Conservation (phyloP, 2,888 invertebrate genomes). For the Prosapia bicincta region DNA sequence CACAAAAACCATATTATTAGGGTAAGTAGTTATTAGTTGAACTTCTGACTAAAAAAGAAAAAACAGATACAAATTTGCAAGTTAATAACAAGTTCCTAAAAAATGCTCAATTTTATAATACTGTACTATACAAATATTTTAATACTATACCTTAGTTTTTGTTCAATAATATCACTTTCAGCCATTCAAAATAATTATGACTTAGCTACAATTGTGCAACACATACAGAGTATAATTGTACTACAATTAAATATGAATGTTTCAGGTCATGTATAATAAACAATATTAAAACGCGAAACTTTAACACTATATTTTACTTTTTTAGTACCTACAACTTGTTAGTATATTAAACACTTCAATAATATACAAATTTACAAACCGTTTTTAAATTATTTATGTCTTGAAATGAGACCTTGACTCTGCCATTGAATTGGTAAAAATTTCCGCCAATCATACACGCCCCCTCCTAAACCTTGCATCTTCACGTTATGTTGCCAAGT, state of each 20-base stretch:
- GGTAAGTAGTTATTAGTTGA: neutral
- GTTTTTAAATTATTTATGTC: neutral
- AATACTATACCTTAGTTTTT: neutral
- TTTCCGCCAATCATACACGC: too few species aligned
- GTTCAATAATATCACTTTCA: neutral
- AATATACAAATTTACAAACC: neutral
- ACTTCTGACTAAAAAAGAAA: neutral
- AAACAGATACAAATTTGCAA: neutral
- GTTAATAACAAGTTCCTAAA: neutral
- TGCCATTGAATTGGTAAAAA: too few species aligned
- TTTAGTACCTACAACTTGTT: neutral
- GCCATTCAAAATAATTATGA: neutral
- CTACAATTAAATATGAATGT: too few species aligned
- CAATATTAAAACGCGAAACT: neutral
- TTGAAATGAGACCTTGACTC: neutral
- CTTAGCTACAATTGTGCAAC: neutral
- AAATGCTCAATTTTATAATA: too few species aligned
- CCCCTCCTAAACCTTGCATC: too few species aligned
- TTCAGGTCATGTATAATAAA: neutral
- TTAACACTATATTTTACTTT: neutral
- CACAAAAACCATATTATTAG: neutral
- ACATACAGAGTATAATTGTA: neutral
- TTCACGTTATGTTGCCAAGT: too few species aligned
- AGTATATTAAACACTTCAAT: neutral
- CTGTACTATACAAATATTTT: too few species aligned